These are phyloP conservation scores for Gorilla gorilla DNA, from an alignment of 2,113 vertebrate genomes.

Conservation along the genomic window DNA sequence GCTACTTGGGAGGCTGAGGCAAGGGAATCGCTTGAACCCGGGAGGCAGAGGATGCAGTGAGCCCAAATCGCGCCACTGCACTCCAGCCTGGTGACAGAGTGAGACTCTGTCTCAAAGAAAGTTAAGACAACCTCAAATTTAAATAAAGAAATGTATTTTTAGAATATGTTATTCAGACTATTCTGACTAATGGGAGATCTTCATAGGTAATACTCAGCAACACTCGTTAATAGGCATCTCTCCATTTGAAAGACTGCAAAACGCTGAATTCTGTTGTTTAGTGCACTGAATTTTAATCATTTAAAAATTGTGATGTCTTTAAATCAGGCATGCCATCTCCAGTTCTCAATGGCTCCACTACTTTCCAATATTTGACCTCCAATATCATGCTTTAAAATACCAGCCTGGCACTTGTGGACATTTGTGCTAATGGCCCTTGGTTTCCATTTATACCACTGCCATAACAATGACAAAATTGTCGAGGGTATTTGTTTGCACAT, in stretches of 20 bases:
- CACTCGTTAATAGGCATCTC: not conserved
- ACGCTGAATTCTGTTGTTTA: not conserved
- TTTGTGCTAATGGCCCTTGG: no score
- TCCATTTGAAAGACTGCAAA: not conserved
- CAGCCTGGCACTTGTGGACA: not conserved
- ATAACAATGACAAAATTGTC: fast-evolving
- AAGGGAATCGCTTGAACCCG: no score
- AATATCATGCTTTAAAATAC: not conserved
- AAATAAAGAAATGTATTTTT: not conserved
- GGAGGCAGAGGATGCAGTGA: no score
- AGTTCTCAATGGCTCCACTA: not conserved
- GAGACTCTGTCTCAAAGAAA: no score
- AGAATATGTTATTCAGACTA: not conserved
- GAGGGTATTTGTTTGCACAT: no score
- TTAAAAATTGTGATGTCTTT: not conserved
- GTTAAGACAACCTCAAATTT: not conserved
- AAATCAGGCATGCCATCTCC: fast-evolving
- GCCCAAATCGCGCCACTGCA: no score
- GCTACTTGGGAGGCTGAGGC: no score
- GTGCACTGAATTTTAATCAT: not conserved
- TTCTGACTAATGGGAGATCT: not conserved
- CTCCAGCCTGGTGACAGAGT: no score
- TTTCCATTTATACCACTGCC: fast-evolving
- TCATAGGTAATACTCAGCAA: not conserved
- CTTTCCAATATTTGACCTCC: not conserved